A percentile compares a stretch with the other conserved stretches of the same genome.
Conservation (phyloP, 2,113 vertebrate genomes). For the Sarotherodon lohbergeri region DNA sequence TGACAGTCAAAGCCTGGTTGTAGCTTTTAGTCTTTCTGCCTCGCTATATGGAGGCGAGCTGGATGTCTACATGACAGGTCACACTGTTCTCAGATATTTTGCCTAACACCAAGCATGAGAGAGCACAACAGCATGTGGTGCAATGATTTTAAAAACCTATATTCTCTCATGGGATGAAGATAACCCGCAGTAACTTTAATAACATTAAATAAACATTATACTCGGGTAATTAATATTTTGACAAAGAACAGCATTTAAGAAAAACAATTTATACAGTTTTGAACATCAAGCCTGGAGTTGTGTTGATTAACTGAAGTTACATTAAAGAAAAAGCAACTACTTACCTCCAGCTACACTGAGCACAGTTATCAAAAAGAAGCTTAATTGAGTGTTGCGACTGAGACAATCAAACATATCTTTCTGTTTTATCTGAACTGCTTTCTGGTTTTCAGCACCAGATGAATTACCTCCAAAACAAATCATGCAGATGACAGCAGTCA, state of each 20-base stretch:
- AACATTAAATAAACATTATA: not conserved
- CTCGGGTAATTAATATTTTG: not conserved
- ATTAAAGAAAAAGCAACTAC: not conserved
- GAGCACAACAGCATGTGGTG: not conserved
- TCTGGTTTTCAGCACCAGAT: not conserved
- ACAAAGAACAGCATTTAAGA: not conserved
- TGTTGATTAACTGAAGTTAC: not conserved
- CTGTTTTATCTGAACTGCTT: not conserved
- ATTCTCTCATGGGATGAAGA: not conserved
- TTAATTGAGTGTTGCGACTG: not conserved
- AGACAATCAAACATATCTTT: not conserved
- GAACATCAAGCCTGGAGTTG: not conserved
- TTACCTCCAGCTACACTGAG: not conserved
- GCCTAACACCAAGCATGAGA: not conserved
- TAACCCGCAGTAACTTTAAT: not conserved
- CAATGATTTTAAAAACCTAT: not conserved
- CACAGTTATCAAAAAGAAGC: not conserved
- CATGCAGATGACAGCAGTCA: not conserved
- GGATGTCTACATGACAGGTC: slow-evolving; percentile 32
- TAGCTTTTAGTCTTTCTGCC: not conserved
- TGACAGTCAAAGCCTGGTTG: not conserved
- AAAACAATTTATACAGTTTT: not conserved
- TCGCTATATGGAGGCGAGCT: not conserved
- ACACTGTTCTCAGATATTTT: slow-evolving; percentile 29
- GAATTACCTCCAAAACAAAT: not conserved